Conservation (phyloP, 2,113 vertebrate genomes). For the Brienomyrus longianalis region DNA sequence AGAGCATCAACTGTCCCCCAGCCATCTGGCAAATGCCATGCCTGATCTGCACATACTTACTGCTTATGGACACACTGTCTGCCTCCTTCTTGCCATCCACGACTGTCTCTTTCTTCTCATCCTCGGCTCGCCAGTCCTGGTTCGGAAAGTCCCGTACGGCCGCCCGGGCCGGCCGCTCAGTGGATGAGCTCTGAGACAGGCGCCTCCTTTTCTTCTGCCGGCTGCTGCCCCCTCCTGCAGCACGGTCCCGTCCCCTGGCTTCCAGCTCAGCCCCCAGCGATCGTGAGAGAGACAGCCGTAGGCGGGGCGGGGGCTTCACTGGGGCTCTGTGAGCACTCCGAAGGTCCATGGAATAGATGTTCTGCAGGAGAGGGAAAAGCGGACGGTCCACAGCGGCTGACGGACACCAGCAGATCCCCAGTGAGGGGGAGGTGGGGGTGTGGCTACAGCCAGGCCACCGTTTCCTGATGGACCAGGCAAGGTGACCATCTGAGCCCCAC, state of each 20-base stretch:
- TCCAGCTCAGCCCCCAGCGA: slow-evolving; percentile 36
- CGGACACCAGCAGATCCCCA: background rate
- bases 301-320: slow-evolving; percentile 54
- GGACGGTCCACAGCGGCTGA: background rate
- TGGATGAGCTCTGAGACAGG: slow-evolving; percentile 20
- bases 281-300: slow-evolving; percentile 53
- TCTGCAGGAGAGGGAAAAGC: slow-evolving; percentile 45
- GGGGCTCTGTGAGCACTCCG: slow-evolving; percentile 81
- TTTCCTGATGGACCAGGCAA: background rate
- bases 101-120: slow-evolving; percentile 35
- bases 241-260: slow-evolving; percentile 30
- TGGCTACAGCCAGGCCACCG: background rate
- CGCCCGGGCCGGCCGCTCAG: slow-evolving; percentile 24
- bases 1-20: background rate
- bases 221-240: slow-evolving; percentile 11
- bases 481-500: background rate
- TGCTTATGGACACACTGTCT: slow-evolving; percentile 9
- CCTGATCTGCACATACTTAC: slow-evolving; percentile 41
- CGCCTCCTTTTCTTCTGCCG: slow-evolving; percentile 35
- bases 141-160: slow-evolving; percentile 20
- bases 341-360: slow-evolving; percentile 87
- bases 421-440: background rate
- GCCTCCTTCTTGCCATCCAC: slow-evolving; percentile 27
- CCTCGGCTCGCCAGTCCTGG: slow-evolving; percentile 59
- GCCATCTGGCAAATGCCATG: background rate